phyloP scores from a whole-genome alignment of 1,140 invertebrate species.

The Hycleus phaleratus region DNA sequence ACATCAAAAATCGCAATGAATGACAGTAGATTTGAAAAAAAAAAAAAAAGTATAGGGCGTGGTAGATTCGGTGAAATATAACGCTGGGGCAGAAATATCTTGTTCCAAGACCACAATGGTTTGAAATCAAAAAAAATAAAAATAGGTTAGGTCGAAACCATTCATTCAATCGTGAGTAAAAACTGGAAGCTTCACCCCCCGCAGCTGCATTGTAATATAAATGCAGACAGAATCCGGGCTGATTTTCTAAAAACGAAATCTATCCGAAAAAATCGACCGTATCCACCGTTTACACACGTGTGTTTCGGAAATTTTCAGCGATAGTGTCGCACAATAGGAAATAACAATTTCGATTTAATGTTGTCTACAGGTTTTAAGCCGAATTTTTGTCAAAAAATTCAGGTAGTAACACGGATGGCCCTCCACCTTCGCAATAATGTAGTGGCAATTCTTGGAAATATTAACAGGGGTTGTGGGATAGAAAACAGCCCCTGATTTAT shows the following conservation, averaged over 20 bases:
- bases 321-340: background rate
- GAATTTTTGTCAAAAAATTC: background rate
- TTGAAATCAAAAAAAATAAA: slow-evolving; percentile 19
- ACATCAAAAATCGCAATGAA: slow-evolving; percentile 34
- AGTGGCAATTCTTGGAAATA: slow-evolving; percentile 1
- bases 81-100: slow-evolving; percentile 36
- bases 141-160: slow-evolving; percentile 32
- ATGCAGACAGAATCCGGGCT: too few species aligned
- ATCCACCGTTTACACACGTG: slow-evolving; percentile 18
- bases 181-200: slow-evolving; percentile 37
- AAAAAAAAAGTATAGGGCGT: slow-evolving; percentile 31
- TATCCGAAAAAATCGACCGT: slow-evolving; percentile 2
- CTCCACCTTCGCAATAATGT: slow-evolving; percentile 1
- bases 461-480: background rate
- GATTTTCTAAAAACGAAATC: too few species aligned
- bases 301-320: background rate
- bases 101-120: slow-evolving; percentile 34
- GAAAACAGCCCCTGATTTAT: background rate
- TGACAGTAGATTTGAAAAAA: slow-evolving; percentile 18
- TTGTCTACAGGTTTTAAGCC: background rate
- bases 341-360: slow-evolving; percentile 5
- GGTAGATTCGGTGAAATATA: slow-evolving; percentile 35
- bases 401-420: background rate
- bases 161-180: slow-evolving; percentile 36
- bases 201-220: slow-evolving; percentile 28